Conservation (phyloP, 2,113 vertebrate species). For the Corythoichthys haematopterus region DNA sequence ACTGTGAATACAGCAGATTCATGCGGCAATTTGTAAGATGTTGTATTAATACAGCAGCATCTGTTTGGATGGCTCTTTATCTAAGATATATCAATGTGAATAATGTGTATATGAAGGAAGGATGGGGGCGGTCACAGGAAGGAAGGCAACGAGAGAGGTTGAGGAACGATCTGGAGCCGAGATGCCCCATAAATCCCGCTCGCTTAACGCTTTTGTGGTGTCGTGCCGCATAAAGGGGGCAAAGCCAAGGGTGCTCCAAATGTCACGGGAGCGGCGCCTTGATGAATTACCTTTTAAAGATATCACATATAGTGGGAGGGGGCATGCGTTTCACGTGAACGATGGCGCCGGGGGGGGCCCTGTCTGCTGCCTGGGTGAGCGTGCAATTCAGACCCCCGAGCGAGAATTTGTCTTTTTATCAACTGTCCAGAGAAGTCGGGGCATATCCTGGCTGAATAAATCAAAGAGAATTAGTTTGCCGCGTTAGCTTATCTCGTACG, state of each 20-base stretch:
- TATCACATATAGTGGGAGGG: constrained; percentile 49
- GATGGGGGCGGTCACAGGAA: neutral
- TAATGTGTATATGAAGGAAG: constrained; percentile 41
- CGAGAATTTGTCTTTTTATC: constrained; percentile 77
- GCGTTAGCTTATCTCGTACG: constrained; percentile 64
- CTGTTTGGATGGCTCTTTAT: constrained; percentile 48
- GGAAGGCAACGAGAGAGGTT: constrained; percentile 13
- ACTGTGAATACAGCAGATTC: constrained; percentile 19
- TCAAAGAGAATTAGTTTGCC: constrained; percentile 64
- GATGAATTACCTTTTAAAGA: constrained; percentile 76
- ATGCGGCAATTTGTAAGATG: constrained; percentile 26
- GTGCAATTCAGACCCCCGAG: constrained; percentile 35
- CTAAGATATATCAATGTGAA: constrained; percentile 47
- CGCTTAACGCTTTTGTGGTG: constrained; percentile 69
- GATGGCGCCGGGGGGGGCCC: constrained; percentile 58
- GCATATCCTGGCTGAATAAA: constrained; percentile 66
- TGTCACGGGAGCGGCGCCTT: constrained; percentile 61
- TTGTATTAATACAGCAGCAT: constrained; percentile 42
- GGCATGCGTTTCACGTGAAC: constrained; percentile 54
- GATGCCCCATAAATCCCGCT: constrained; percentile 71
- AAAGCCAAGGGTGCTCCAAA: constrained; percentile 68
- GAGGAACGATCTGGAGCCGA: constrained; percentile 53
- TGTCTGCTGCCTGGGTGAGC: constrained; percentile 46
- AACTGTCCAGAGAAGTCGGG: constrained; percentile 69
- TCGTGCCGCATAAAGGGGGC: constrained; percentile 64